These are phyloP conservation scores for Thysanoteuthis rhombus DNA, from an alignment of 2,888 invertebrate genomes.

Conservation along the genomic window DNA sequence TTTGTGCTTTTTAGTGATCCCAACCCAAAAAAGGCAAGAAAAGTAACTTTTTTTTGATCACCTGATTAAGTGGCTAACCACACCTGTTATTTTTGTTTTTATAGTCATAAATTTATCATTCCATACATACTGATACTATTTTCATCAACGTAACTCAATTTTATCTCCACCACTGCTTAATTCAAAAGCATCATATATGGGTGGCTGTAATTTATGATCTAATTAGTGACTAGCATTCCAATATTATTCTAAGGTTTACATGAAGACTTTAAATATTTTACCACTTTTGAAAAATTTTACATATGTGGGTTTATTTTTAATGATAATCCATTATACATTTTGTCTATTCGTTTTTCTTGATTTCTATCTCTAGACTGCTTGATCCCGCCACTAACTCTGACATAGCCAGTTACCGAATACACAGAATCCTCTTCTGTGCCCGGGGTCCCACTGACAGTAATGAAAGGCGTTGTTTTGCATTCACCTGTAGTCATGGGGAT, in stretches of 20 bases:
- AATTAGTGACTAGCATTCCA: no score
- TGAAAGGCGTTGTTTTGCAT: conserved; percentile 95
- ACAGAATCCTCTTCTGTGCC: conserved; percentile 93
- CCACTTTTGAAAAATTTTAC: not conserved
- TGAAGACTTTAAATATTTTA: not conserved
- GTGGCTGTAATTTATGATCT: no score
- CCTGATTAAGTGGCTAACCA: no score
- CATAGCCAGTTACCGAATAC: conserved; percentile 89
- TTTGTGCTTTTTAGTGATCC: no score
- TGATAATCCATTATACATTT: not conserved
- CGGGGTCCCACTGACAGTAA: conserved; percentile 82
- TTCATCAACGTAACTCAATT: no score
- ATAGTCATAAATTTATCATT: no score
- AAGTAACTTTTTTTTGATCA: no score
- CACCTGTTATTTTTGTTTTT: no score
- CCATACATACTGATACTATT: no score
- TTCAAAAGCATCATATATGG: not conserved
- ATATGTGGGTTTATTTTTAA: not conserved
- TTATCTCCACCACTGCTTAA: no score
- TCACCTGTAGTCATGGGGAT: conserved; percentile 95
- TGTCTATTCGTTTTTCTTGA: conserved; percentile 13
- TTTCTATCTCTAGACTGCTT: conserved; percentile 70
- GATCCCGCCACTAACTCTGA: conserved; percentile 84
- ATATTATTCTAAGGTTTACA: not conserved
- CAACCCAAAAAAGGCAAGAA: no score